A percentile compares a stretch with the other conserved stretches of the same genome.
Conservation (phyloP, 2,797 vertebrate species). For the Sciurus vulgaris region DNA sequence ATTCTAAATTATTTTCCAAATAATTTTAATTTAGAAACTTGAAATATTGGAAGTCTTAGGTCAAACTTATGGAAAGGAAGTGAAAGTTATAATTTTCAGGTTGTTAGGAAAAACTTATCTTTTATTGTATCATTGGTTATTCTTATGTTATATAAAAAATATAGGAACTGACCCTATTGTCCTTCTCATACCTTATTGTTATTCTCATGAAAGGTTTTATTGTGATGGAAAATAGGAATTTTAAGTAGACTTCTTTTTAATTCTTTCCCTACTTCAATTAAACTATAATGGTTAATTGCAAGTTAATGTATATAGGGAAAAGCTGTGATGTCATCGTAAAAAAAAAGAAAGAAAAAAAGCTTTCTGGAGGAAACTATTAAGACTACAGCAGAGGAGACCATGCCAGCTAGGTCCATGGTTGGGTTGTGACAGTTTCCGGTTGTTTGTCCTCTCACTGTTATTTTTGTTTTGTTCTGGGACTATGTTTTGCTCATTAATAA, state of each 20-base stretch:
- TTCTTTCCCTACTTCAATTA: not conserved
- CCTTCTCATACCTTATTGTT: not conserved
- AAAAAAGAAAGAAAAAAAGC: too few species aligned
- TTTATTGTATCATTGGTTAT: constrained; percentile 1
- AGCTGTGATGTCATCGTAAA: not conserved
- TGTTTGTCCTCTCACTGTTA: not conserved
- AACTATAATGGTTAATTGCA: constrained; percentile 33
- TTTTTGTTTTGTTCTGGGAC: not conserved
- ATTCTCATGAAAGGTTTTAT: not conserved
- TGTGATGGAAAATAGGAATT: constrained; percentile 22
- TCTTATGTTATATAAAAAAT: constrained; percentile 8
- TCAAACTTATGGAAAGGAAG: constrained; percentile 21
- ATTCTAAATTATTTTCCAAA: constrained; percentile 9
- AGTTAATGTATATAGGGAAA: not conserved
- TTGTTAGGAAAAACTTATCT: not conserved
- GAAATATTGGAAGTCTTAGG: not conserved
- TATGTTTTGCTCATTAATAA: constrained; percentile 8
- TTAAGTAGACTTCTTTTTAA: not conserved
- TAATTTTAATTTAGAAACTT: not conserved
- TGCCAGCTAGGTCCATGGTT: not conserved
- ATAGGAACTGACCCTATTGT: not conserved
- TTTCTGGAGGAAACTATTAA: not conserved
- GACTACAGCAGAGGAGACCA: not conserved
- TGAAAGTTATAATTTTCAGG: constrained; percentile 53
- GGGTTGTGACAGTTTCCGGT: not conserved